phyloP scores from a whole-genome alignment of 1,140 invertebrate genomes.

The Nebria ingens region DNA sequence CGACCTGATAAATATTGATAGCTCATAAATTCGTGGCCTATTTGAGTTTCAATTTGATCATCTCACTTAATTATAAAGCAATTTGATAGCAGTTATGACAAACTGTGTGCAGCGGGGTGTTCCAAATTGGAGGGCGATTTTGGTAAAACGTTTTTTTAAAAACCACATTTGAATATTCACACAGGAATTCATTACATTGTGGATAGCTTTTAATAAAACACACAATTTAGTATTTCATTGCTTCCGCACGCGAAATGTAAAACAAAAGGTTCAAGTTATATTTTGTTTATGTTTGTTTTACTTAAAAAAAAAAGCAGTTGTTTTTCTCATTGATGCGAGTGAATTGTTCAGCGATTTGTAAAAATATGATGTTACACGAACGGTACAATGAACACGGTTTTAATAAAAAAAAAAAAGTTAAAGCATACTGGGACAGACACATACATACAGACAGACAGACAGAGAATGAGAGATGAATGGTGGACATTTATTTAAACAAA shows the following conservation, averaged over 20 bases:
- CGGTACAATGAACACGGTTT: not conserved
- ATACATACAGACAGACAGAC: too few relatives aligned
- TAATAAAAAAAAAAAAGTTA: not conserved
- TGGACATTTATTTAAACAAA: conserved; percentile 1
- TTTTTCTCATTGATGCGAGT: not conserved
- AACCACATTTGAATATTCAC: conserved; percentile 8
- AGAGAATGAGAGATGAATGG: not conserved
- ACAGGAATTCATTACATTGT: not conserved
- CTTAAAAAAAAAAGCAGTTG: not conserved
- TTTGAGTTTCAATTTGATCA: conserved; percentile 5
- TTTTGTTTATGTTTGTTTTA: too few relatives aligned
- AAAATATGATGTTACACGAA: not conserved
- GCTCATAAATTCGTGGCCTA: conserved; percentile 6
- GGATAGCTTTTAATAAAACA: conserved; percentile 5
- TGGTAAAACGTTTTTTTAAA: conserved; percentile 7
- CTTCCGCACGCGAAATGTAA: not conserved
- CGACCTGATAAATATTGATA: conserved; percentile 7
- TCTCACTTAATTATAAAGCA: conserved; percentile 7
- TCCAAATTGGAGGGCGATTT: not conserved
- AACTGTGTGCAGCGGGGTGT: not conserved
- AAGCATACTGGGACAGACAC: not conserved
- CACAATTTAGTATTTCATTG: conserved; percentile 1
- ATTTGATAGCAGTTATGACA: conserved; percentile 6
- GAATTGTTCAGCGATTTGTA: not conserved
- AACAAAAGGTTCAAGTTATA: not conserved